These are phyloP conservation scores for Anthoscopus minutus DNA, from an alignment of 2,113 vertebrate genomes.

Conservation along the genomic window DNA sequence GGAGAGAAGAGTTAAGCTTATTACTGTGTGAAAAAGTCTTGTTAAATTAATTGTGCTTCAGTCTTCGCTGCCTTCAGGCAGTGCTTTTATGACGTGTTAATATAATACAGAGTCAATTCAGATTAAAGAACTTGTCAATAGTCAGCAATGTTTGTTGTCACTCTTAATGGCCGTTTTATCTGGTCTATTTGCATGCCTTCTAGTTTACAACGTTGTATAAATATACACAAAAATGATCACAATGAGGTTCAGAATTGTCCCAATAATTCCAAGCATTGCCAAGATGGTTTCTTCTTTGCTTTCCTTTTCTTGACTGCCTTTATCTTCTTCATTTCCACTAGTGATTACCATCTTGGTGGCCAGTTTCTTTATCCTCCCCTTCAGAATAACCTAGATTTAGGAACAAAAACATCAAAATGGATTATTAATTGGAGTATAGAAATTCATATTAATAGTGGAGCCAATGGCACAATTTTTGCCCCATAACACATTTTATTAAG, in stretches of 20 bases:
- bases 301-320: constrained; percentile 90
- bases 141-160: constrained; percentile 21
- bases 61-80: constrained; percentile 34
- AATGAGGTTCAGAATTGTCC: constrained; percentile 93
- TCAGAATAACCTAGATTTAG: constrained; percentile 79
- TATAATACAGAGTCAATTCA: constrained; percentile 60
- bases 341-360: constrained; percentile 96
- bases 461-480: background rate
- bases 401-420: constrained; percentile 13
- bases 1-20: constrained; percentile 19
- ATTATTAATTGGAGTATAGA: background rate
- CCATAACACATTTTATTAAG: background rate
- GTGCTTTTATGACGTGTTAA: constrained; percentile 43
- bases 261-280: constrained; percentile 95
- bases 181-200: background rate
- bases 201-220: constrained; percentile 88
- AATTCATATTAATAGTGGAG: background rate
- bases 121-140: constrained; percentile 27
- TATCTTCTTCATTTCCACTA: constrained; percentile 89
- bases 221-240: constrained; percentile 99
- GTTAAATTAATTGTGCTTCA: constrained; percentile 75
- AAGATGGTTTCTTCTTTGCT: constrained; percentile 93
- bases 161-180: constrained; percentile 13
- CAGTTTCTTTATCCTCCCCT: constrained; percentile 82
- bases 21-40: constrained; percentile 48